A percentile compares a stretch with the other conserved stretches of the same genome.
phyloP scores from a whole-genome alignment of 2,113 vertebrate genomes.

The Semnornis frantzii region DNA sequence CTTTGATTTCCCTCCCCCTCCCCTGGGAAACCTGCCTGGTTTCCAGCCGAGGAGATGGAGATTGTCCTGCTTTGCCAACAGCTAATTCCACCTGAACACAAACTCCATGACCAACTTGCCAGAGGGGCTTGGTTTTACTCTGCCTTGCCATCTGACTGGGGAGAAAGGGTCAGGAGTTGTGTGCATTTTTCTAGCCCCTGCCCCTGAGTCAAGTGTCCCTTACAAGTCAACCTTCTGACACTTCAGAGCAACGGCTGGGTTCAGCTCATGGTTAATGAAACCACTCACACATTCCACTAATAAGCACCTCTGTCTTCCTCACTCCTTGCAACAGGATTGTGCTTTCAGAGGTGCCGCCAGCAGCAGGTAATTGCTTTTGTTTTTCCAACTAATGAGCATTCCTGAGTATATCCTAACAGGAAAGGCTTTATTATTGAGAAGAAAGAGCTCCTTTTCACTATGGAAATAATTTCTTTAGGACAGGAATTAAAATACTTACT shows the following conservation, averaged over 20 bases:
- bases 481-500: not conserved
- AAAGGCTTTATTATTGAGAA: not conserved
- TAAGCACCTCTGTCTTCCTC: not conserved
- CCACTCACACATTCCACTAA: not conserved
- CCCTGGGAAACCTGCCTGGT: not conserved
- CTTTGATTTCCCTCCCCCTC: not conserved
- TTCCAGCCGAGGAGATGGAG: not conserved
- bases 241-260: not conserved
- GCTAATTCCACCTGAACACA: not conserved
- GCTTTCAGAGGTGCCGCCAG: not conserved
- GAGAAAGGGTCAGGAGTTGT: not conserved
- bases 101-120: not conserved
- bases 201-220: not conserved
- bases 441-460: not conserved
- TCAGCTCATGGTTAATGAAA: not conserved
- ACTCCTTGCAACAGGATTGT: not conserved
- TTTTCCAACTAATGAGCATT: not conserved
- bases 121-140: not conserved
- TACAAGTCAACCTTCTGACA: not conserved
- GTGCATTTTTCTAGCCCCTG: not conserved
- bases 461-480: not conserved
- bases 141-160: not conserved
- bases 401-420: not conserved
- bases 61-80: not conserved
- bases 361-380: not conserved